Evolutionary conservation across 2,797 vertebrate species (phyloP).

Genomic region (Corythornis leucogaster): DNA sequence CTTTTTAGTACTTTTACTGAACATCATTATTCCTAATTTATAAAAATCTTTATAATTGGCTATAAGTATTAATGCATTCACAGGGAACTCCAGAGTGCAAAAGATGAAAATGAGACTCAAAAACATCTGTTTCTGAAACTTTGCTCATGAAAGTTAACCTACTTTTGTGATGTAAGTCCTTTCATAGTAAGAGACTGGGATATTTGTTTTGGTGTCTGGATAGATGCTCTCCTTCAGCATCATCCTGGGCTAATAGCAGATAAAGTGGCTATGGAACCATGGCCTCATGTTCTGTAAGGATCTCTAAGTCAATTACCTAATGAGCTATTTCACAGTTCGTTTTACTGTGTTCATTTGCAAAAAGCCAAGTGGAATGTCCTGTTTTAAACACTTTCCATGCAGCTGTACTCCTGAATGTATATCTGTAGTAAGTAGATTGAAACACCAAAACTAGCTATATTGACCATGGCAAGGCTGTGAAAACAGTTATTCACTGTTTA

Average conservation of each 20-base stretch:
- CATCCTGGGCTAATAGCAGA: neutral
- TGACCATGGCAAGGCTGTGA: neutral
- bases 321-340: neutral
- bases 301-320: neutral
- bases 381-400: neutral
- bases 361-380: neutral
- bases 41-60: neutral
- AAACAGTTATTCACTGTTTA: neutral
- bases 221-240: neutral
- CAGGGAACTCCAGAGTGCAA: neutral
- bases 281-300: neutral
- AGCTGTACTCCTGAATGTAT: neutral
- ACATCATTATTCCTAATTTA: neutral
- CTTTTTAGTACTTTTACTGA: neutral
- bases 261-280: neutral
- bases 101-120: neutral
- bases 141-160: neutral
- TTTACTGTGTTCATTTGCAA: neutral
- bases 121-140: neutral
- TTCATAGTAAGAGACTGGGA: rapidly evolving
- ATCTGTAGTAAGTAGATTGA: neutral
- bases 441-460: neutral
- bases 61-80: neutral
- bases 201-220: neutral
- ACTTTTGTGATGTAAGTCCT: neutral